These are phyloP conservation scores for Serilophus lunatus DNA, from an alignment of 2,113 vertebrate species.

Conservation along the genomic window DNA sequence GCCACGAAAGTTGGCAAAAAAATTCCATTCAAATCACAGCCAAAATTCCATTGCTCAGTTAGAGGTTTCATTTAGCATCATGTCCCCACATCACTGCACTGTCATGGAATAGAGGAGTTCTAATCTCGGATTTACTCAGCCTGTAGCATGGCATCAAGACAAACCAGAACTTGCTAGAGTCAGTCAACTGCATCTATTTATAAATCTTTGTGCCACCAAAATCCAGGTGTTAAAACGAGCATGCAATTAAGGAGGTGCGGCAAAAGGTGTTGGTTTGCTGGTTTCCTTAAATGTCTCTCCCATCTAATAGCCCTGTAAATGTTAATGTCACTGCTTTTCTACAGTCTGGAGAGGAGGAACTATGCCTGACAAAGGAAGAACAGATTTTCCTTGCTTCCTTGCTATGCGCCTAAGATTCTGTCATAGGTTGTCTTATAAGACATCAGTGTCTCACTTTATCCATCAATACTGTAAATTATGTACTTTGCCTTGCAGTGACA, in stretches of 20 bases:
- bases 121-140: neutral
- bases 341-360: neutral
- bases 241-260: neutral
- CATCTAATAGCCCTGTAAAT: neutral
- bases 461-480: neutral
- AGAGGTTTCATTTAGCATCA: neutral
- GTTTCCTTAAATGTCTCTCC: neutral
- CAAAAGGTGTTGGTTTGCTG: neutral
- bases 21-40: neutral
- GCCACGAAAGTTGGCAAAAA: neutral
- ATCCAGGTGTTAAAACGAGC: neutral
- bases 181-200: neutral
- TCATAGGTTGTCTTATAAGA: neutral
- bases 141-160: neutral
- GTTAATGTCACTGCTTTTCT: neutral
- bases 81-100: neutral
- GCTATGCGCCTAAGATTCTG: neutral
- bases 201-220: neutral
- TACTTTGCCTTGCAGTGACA: slow-evolving; percentile 10
- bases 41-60: neutral
- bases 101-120: neutral
- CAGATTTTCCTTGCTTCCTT: neutral
- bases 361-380: neutral
- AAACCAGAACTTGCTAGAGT: neutral
- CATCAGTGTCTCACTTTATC: neutral